Base-by-base conservation (phyloP, 1,140 invertebrate genomes). In the Heliconius hewitsoni region DNA sequence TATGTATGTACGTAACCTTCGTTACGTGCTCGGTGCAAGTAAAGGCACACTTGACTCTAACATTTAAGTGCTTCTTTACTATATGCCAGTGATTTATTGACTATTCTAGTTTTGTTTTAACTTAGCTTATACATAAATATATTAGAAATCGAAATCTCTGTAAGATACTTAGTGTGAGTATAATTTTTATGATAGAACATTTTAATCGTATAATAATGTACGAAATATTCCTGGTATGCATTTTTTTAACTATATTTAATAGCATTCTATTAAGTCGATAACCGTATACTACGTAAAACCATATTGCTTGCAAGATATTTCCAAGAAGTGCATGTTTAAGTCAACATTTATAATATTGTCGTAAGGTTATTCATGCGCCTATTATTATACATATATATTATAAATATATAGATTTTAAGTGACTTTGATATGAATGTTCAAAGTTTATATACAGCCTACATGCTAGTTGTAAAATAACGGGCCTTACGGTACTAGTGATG, bases 31-130 rank as follows among this genome's bases (percentile, higher is more conserved):
- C 50, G 73, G 73, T 71, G 73, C 77, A 81, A 84, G 84, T 88
- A 83, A 86, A 88, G 86, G 81, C 74, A 71, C 79, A 88, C 86
- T 87, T 87, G 86, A 87, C 85, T 79, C 16, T 76, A 18, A 39
- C 30, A 82, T 84, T 86, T 87, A 87, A 87, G 86, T 85, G 83
- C 77, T 86, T 83, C 84, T 88, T 86, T 84, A 86, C 81, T 74
- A 74, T 77, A 76, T 37, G 66, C 78, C 60, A 73, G 72, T 73
- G 71, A 66, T 66, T 66, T 30, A 66, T 66, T 66, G 27, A 30
- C 60, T 66, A 66, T 66, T 66, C 60, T 66, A 66, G 60, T 66
- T 66, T 66, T 23, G 1, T 66, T 66, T 66, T 23, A 23, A 66
- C 27, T 66, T 66, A 66, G 60, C 60, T 66, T 27, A 60, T 60